These are phyloP conservation scores for Rhinoraja longicauda DNA, from an alignment of 2,797 vertebrate genomes.

Conservation along the genomic window DNA sequence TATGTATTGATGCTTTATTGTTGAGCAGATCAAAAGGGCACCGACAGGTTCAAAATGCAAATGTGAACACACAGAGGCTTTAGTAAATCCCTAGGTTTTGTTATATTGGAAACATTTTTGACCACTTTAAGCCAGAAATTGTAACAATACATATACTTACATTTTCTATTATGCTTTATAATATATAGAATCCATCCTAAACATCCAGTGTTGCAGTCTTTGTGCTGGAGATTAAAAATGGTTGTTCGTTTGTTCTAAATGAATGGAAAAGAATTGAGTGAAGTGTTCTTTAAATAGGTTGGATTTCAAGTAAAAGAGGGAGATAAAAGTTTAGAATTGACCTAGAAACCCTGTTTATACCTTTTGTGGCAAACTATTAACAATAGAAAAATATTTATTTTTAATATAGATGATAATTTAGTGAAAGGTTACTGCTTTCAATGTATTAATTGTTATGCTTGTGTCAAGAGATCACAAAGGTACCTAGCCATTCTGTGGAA, in stretches of 20 bases:
- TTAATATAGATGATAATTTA: background rate
- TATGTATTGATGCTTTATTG: slow-evolving; percentile 32
- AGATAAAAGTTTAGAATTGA: background rate
- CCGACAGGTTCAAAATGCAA: slow-evolving; percentile 29
- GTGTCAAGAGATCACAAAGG: background rate
- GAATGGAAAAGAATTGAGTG: background rate
- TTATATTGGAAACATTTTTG: slow-evolving; percentile 3
- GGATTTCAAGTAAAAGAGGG: background rate
- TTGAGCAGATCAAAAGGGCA: slow-evolving; percentile 19
- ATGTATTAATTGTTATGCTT: background rate
- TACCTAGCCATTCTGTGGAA: background rate
- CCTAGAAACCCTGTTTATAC: too few relatives aligned
- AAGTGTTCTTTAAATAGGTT: background rate
- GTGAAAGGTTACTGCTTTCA: background rate
- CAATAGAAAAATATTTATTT: background rate
- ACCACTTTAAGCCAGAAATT: background rate
- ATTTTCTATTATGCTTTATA: background rate
- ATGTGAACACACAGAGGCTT: slow-evolving; percentile 13
- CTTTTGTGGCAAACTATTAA: background rate
- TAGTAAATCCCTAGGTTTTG: background rate
- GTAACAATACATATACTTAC: background rate
- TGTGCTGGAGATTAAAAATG: background rate
- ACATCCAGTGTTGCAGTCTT: background rate
- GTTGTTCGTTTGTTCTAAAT: background rate
- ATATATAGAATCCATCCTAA: background rate